Evolutionary conservation across 2,797 vertebrate genomes (phyloP).

Genomic region (Trichosurus vulpecula): DNA sequence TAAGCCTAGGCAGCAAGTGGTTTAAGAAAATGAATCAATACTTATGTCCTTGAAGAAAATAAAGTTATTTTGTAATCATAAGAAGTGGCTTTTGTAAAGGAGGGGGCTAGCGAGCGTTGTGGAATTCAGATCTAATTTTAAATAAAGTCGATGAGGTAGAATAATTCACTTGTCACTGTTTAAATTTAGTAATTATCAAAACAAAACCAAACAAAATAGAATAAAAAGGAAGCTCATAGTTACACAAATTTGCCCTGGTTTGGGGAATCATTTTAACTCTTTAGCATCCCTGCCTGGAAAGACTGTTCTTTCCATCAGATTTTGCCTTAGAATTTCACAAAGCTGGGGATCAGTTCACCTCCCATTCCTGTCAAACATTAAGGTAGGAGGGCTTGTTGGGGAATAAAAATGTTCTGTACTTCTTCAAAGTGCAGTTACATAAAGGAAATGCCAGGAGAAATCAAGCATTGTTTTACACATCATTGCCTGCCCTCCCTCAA

Average conservation of each 20-base stretch:
- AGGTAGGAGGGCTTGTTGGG: not conserved
- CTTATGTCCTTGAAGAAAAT: not conserved
- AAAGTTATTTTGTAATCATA: constrained; percentile 51
- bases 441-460: constrained; percentile 28
- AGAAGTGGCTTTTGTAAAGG: constrained; percentile 32
- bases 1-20: constrained; percentile 30
- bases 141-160: constrained; percentile 70
- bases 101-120: constrained; percentile 46
- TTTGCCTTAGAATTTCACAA: not conserved
- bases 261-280: constrained; percentile 56
- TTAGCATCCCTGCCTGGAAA: constrained; percentile 18
- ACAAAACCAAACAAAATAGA: constrained; percentile 34
- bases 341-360: rapidly evolving
- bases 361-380: not conserved
- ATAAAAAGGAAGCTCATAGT: constrained; percentile 56
- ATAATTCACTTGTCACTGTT: constrained; percentile 71
- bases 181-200: constrained; percentile 70
- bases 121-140: constrained; percentile 76
- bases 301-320: constrained; percentile 33
- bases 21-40: constrained; percentile 18
- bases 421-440: not conserved
- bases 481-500: constrained; percentile 23
- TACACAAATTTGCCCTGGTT: not conserved
- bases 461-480: constrained; percentile 13
- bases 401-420: not conserved